Evolutionary conservation across 2,113 vertebrate genomes (phyloP).

Genomic region (Odocoileus virginianus): DNA sequence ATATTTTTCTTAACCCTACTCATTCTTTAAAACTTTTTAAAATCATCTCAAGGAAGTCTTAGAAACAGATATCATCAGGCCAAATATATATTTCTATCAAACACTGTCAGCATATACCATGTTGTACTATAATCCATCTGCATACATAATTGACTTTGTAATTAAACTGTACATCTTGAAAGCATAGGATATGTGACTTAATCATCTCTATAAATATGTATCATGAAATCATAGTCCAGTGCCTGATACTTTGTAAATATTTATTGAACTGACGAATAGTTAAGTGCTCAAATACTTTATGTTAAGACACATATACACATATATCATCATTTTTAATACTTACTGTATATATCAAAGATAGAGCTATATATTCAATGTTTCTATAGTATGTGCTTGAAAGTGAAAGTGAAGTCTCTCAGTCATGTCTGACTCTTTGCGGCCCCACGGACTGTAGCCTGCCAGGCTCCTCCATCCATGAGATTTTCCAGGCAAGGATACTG

Average conservation of each 20-base stretch:
- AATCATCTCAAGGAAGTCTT: not conserved
- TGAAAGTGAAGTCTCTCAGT: not conserved
- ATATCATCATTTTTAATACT: not conserved
- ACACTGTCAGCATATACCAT: not conserved
- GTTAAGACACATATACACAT: not conserved
- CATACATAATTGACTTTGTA: not conserved
- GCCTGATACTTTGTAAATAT: not conserved
- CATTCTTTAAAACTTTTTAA: not conserved
- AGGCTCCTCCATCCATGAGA: not conserved
- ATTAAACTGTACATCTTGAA: not conserved
- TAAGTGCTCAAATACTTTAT: not conserved
- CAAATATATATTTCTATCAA: not conserved
- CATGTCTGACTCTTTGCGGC: accelerated
- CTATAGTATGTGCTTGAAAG: not conserved
- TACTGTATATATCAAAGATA: not conserved
- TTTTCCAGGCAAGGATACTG: not conserved
- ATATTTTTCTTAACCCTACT: not conserved
- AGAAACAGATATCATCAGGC: not conserved
- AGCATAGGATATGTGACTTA: not conserved
- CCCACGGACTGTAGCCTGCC: not conserved
- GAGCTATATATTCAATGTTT: not conserved
- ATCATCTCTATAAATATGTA: not conserved
- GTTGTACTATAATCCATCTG: not conserved
- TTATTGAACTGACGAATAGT: not conserved
- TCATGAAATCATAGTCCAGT: not conserved